These are phyloP conservation scores for Panthera uncia DNA, from an alignment of 2,113 vertebrate genomes.

Conservation along the genomic window DNA sequence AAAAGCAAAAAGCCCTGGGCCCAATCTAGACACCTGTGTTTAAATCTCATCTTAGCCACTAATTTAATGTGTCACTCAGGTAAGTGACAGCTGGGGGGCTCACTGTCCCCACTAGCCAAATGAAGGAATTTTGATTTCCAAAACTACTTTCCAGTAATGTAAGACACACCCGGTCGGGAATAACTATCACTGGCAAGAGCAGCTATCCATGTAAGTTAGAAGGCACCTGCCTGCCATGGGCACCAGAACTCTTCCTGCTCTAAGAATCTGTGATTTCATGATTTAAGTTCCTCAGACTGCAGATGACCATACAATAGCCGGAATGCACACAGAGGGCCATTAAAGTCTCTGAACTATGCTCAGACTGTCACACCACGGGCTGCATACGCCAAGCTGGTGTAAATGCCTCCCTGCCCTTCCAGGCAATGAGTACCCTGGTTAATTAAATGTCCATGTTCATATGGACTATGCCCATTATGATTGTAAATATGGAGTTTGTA, in stretches of 20 bases:
- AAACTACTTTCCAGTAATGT: constrained; percentile 14
- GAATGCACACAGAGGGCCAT: neutral
- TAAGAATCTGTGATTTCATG: constrained; percentile 1
- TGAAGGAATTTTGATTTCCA: constrained; percentile 31
- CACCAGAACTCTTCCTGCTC: neutral
- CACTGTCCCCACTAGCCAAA: neutral
- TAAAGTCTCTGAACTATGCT: constrained; percentile 15
- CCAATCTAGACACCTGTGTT: neutral
- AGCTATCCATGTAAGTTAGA: neutral
- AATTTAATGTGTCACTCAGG: neutral
- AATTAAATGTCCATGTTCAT: neutral
- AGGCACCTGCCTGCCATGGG: neutral
- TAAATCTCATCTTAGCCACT: neutral
- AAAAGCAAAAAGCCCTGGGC: neutral
- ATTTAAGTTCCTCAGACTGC: neutral
- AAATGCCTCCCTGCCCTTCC: neutral
- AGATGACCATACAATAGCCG: constrained; percentile 43
- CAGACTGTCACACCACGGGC: neutral
- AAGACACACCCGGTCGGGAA: constrained; percentile 16
- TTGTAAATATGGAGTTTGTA: neutral
- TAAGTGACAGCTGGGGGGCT: neutral
- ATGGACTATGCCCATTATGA: neutral
- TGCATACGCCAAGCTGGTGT: neutral
- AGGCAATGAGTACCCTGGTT: neutral
- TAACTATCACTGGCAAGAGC: neutral